Evolutionary conservation across 2,888 invertebrate genomes (phyloP).

Genomic region (Piscicola geometra): DNA sequence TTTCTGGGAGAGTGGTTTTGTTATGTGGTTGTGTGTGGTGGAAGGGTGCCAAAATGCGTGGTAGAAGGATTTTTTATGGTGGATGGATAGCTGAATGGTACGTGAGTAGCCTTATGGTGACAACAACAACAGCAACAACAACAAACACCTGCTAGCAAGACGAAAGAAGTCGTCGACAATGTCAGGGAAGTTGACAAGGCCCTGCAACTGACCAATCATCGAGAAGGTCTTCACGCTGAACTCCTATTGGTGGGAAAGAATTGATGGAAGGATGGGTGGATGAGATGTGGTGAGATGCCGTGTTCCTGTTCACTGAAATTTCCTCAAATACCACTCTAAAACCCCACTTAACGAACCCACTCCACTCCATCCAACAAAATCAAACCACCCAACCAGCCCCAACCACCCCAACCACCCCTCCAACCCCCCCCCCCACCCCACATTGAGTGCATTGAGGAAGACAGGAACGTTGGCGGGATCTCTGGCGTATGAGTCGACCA

Average conservation of each 20-base stretch:
- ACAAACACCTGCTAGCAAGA: slow-evolving; percentile 53
- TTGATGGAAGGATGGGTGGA: slow-evolving; percentile 39
- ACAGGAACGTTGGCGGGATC: slow-evolving; percentile 70
- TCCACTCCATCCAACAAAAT: too few relatives aligned
- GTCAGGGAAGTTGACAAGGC: slow-evolving; percentile 85
- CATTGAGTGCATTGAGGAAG: slow-evolving; percentile 77
- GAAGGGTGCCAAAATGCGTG: too few relatives aligned
- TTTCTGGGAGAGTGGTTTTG: background rate
- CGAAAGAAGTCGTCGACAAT: slow-evolving; percentile 95
- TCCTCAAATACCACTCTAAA: too few relatives aligned
- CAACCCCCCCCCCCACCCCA: slow-evolving; percentile 58
- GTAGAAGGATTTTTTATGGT: too few relatives aligned
- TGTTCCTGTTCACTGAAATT: too few relatives aligned
- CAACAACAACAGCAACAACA: too few relatives aligned
- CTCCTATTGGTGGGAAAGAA: too few relatives aligned
- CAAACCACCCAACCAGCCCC: background rate
- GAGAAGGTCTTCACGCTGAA: slow-evolving; percentile 59
- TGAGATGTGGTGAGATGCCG: too few relatives aligned
- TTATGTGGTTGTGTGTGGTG: too few relatives aligned
- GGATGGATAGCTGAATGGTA: too few relatives aligned
- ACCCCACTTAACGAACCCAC: too few relatives aligned
- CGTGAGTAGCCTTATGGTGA: too few relatives aligned
- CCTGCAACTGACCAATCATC: slow-evolving; percentile 71
- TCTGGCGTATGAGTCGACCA: slow-evolving; percentile 82
- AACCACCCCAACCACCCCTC: background rate